These are phyloP conservation scores for Acanthopleura granulata DNA, from an alignment of 2,888 invertebrate species.

Conservation along the genomic window DNA sequence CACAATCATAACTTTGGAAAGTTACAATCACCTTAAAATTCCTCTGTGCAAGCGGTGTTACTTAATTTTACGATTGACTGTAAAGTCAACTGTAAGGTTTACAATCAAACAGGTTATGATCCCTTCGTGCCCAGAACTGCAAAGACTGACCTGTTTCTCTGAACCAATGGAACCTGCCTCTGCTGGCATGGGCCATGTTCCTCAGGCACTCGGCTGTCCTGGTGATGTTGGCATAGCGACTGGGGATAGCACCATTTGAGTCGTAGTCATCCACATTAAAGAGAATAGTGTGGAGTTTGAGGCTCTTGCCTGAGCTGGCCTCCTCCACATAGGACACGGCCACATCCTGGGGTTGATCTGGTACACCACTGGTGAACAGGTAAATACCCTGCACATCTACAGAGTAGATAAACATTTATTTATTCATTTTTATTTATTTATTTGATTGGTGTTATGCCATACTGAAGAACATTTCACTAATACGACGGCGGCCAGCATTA, in stretches of 20 bases:
- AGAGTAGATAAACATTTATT: conserved; percentile 9
- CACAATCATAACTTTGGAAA: too few species aligned
- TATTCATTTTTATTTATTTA: not conserved
- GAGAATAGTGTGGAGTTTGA: conserved; percentile 64
- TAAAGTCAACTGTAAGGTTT: too few species aligned
- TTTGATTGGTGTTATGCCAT: not conserved
- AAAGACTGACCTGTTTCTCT: conserved; percentile 64
- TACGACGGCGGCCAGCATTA: too few species aligned
- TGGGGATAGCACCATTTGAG: conserved; percentile 66
- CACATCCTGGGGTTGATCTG: conserved; percentile 65
- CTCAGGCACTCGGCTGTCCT: conserved; percentile 67
- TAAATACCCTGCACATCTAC: conserved; percentile 68
- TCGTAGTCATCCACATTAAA: conserved; percentile 70
- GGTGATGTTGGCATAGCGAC: conserved; percentile 69
- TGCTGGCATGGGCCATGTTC: conserved; percentile 65
- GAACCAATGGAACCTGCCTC: conserved; percentile 70
- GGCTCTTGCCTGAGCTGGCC: conserved; percentile 51
- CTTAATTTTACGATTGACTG: too few species aligned
- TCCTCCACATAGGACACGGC: conserved; percentile 64
- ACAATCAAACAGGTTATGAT: too few species aligned
- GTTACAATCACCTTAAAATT: too few species aligned
- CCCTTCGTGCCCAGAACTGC: too few species aligned
- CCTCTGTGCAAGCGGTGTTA: too few species aligned
- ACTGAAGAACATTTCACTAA: too few species aligned
- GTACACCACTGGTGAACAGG: conserved; percentile 69